A percentile compares a stretch with the other conserved stretches of the same genome.
Conservation (phyloP, 2,797 vertebrate species). For the Babyrousa celebensis region DNA sequence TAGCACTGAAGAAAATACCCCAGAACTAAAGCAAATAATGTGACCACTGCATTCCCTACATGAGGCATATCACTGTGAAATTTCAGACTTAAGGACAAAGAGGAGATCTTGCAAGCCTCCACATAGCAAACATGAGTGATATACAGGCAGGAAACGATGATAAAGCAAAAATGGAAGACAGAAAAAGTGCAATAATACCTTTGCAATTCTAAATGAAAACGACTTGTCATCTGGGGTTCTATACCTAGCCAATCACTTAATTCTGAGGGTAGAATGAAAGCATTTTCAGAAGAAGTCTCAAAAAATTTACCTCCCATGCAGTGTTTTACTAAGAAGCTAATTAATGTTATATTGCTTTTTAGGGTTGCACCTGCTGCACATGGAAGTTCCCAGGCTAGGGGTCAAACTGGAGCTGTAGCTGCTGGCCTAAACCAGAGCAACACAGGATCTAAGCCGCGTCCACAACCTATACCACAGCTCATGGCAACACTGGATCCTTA, state of each 20-base stretch:
- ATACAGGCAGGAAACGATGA: neutral
- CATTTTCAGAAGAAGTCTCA: neutral
- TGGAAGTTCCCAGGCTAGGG: too few relatives aligned
- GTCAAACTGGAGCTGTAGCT: too few relatives aligned
- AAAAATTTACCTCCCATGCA: neutral
- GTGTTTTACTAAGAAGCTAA: conserved; percentile 43
- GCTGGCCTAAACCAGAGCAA: too few relatives aligned
- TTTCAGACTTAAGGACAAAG: neutral
- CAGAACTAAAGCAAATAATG: conserved; percentile 30
- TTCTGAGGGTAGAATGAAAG: neutral
- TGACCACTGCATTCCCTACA: neutral
- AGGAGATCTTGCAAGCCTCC: neutral
- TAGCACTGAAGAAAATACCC: neutral
- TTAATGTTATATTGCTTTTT: neutral
- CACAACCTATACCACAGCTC: too few relatives aligned
- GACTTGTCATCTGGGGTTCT: neutral
- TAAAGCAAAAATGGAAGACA: neutral
- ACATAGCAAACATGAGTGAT: neutral
- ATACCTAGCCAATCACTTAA: neutral
- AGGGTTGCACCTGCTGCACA: too few relatives aligned
- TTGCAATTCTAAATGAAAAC: conserved; percentile 51
- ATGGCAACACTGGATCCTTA: too few relatives aligned
- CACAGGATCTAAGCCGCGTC: too few relatives aligned
- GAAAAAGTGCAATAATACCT: neutral
- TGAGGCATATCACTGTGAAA: neutral